Percentiles rank a stretch among this genome's conserved stretches.
phyloP scores from a whole-genome alignment of 2,888 invertebrate genomes.

The Agriopis marginaria region DNA sequence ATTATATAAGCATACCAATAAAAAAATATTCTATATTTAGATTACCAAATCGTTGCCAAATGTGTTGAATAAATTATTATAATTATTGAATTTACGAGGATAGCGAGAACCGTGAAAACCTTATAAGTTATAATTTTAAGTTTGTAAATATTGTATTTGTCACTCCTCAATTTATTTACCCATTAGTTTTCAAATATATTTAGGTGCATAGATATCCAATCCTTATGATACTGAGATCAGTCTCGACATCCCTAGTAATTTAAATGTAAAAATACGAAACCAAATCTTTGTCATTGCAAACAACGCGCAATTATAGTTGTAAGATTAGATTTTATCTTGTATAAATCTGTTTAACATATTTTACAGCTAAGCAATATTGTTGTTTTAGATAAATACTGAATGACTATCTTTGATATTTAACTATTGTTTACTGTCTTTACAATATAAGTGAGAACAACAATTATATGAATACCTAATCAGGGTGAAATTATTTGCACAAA shows the following conservation, averaged over 20 bases:
- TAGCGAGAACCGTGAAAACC: too few relatives aligned
- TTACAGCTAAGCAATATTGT: conserved; percentile 34
- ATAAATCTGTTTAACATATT: conserved; percentile 29
- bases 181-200: too few relatives aligned
- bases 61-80: neutral
- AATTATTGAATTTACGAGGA: too few relatives aligned
- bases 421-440: neutral
- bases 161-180: too few relatives aligned
- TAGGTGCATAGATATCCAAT: too few relatives aligned
- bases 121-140: too few relatives aligned
- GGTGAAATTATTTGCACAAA: too few relatives aligned
- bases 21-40: neutral
- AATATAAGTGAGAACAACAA: too few relatives aligned
- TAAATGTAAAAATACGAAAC: neutral
- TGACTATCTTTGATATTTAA: neutral
- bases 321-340: conserved; percentile 19
- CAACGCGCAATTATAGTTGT: conserved; percentile 49
- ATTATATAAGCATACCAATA: neutral
- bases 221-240: neutral
- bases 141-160: too few relatives aligned
- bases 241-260: neutral
- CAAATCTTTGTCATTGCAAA: conserved; percentile 25
- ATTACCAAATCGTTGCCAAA: neutral
- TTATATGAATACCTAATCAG: too few relatives aligned
- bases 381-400: conserved; percentile 23